These are phyloP conservation scores for Heteromyza rotundicornis DNA, from an alignment of 2,888 invertebrate species.

Conservation along the genomic window DNA sequence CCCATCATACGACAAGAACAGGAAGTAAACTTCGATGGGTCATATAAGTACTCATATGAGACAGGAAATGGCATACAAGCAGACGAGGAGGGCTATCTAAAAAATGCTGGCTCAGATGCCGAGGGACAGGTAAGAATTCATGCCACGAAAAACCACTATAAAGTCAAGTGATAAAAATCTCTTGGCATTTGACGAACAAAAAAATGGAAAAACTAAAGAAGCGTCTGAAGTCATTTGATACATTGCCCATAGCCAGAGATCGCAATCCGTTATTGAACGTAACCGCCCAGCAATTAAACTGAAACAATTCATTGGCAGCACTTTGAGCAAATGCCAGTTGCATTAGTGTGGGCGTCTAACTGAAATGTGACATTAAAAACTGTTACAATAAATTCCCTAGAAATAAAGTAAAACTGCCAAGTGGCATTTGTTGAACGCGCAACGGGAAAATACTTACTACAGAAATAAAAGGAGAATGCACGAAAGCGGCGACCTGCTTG, in stretches of 20 bases:
- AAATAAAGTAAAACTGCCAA: not conserved
- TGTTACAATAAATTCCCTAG: conserved; percentile 18
- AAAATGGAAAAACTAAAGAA: not conserved
- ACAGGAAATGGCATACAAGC: conserved; percentile 68
- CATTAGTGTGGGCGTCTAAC: conserved; percentile 16
- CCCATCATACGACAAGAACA: conserved; percentile 74
- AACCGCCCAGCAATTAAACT: not conserved
- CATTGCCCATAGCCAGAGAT: not conserved
- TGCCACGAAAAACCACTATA: no score
- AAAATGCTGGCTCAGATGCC: conserved; percentile 66
- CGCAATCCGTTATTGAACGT: not conserved
- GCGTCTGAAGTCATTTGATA: not conserved
- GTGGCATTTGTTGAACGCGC: no score
- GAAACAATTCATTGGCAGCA: not conserved
- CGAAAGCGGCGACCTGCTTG: not conserved
- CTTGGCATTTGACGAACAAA: not conserved
- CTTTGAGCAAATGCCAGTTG: not conserved
- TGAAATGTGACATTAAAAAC: conserved; percentile 24
- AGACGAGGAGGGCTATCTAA: conserved; percentile 68
- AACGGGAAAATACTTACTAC: no score
- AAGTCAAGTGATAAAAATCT: not conserved
- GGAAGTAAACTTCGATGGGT: conserved; percentile 73
- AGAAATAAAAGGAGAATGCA: no score
- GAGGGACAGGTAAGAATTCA: conserved; percentile 64
- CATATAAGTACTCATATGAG: conserved; percentile 65